Percentiles rank a stretch among this genome's conserved stretches.
These are phyloP conservation scores for Ivindomyrus marchei DNA, from an alignment of 2,113 vertebrate species.

Conservation along the genomic window DNA sequence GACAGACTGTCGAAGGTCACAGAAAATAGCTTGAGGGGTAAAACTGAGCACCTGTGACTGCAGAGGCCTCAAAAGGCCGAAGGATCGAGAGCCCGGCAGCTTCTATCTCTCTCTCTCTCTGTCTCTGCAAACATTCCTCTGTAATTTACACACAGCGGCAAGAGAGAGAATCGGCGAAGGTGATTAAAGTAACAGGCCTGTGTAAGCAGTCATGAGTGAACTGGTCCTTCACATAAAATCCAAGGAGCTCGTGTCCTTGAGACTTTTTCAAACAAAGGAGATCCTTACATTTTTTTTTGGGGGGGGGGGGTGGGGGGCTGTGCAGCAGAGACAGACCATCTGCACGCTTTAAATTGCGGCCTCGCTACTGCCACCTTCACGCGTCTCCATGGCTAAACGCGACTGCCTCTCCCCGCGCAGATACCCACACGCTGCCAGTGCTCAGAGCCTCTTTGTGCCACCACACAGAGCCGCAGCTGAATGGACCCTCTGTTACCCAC, in stretches of 20 bases:
- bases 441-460: neutral
- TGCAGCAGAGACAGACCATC: neutral
- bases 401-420: neutral
- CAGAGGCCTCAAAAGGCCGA: neutral
- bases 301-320: neutral
- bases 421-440: neutral
- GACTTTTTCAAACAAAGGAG: neutral
- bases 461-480: neutral
- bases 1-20: neutral
- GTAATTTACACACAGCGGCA: neutral
- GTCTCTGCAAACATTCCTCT: neutral
- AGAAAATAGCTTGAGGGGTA: neutral
- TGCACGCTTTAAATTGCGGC: neutral
- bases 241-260: neutral
- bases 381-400: neutral
- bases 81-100: neutral
- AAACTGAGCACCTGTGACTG: neutral
- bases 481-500: neutral
- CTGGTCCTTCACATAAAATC: neutral
- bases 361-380: neutral
- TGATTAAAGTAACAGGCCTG: neutral
- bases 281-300: neutral
- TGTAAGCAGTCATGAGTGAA: neutral
- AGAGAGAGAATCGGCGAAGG: neutral
- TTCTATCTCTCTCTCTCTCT: neutral